A percentile compares a stretch with the other conserved stretches of the same genome.
Conservation (phyloP, 2,797 vertebrate species). For the Buceros bicornis region DNA sequence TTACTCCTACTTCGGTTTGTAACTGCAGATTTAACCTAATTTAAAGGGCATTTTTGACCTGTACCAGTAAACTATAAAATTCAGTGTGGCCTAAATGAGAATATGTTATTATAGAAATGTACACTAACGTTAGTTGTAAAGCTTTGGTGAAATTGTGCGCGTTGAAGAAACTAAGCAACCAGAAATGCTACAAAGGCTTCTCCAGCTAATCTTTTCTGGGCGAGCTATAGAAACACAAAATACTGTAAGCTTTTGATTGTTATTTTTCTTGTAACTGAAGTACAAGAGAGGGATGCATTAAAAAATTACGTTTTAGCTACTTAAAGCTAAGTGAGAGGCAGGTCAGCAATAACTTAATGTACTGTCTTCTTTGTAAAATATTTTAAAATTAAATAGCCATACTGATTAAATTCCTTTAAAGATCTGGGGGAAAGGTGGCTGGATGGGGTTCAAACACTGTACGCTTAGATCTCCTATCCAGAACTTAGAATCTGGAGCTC, state of each 20-base stretch:
- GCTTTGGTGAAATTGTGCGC: neutral
- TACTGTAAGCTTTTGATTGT: neutral
- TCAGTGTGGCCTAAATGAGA: neutral
- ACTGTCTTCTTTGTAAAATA: neutral
- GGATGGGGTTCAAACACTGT: fast-evolving
- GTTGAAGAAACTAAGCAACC: neutral
- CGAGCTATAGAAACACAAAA: neutral
- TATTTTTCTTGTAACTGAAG: neutral
- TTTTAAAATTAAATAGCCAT: neutral
- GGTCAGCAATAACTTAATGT: neutral
- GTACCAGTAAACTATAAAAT: conserved; percentile 11
- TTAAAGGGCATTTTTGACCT: conserved; percentile 33
- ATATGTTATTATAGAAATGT: neutral
- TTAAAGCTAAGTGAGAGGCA: neutral
- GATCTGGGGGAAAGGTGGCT: neutral
- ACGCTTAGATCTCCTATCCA: neutral
- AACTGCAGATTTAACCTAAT: conserved; percentile 22
- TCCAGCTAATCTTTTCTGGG: neutral
- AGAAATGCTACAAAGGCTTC: neutral
- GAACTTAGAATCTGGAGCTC: neutral
- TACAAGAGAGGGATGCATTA: neutral
- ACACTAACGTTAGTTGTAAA: neutral
- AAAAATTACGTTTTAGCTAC: neutral
- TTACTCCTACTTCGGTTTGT: conserved; percentile 5
- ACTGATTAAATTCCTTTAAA: neutral